Evolutionary conservation across 1,140 invertebrate species (phyloP).

Genomic region (Pseudomyrmex sp.): DNA sequence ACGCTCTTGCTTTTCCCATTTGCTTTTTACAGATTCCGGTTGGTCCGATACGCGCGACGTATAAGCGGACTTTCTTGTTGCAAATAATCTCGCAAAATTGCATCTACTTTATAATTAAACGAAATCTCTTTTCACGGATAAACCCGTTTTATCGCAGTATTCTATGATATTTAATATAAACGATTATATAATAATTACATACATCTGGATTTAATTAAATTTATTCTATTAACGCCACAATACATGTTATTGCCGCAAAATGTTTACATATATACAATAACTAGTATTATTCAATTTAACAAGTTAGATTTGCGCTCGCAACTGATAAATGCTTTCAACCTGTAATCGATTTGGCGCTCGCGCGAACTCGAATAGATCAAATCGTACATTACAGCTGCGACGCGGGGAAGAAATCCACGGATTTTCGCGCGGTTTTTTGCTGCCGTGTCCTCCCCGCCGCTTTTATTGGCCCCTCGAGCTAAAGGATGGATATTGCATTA

Average conservation of each 20-base stretch:
- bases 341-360: not conserved
- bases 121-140: not conserved
- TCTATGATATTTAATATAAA: not conserved
- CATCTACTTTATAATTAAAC: conserved; percentile 14
- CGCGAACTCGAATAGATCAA: not conserved
- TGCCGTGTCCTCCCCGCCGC: conserved; percentile 21
- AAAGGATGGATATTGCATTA: conserved; percentile 81
- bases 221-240: conserved; percentile 42
- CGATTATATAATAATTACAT: conserved; percentile 29
- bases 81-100: not conserved
- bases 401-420: conserved; percentile 65
- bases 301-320: conserved; percentile 5
- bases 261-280: not conserved
- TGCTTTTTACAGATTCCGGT: conserved; percentile 32
- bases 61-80: conserved; percentile 2
- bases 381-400: not conserved
- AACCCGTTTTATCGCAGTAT: not conserved
- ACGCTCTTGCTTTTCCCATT: conserved; percentile 31
- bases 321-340: conserved; percentile 15
- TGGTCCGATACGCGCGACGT: not conserved
- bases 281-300: conserved; percentile 52
- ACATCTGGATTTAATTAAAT: conserved; percentile 43
- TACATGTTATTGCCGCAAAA: not conserved
- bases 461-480: conserved; percentile 75
- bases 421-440: conserved; percentile 61